Evolutionary conservation across 1,140 invertebrate species (phyloP).

Genomic region (Bombus ignitus): DNA sequence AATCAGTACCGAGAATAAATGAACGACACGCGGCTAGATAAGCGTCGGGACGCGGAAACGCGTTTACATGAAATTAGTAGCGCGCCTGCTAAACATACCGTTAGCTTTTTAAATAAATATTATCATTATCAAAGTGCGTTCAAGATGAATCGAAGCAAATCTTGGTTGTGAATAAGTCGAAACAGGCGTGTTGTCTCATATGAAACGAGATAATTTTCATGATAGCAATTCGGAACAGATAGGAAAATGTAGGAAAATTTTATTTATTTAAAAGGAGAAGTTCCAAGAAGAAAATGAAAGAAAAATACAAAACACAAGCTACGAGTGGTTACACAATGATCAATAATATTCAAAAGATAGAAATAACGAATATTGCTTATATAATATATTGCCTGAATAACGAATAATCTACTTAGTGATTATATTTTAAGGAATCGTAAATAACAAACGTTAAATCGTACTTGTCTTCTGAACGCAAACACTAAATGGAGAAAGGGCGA

Average conservation of each 20-base stretch:
- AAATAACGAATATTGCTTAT: neutral
- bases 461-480: neutral
- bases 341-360: neutral
- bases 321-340: neutral
- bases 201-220: neutral
- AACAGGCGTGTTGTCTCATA: neutral
- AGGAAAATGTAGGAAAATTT: too few relatives aligned
- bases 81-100: neutral
- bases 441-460: neutral
- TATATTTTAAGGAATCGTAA: neutral
- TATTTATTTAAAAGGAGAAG: too few relatives aligned
- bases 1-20: conserved; percentile 63
- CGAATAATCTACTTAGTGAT: too few relatives aligned
- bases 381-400: too few relatives aligned
- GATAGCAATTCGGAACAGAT: too few relatives aligned
- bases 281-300: too few relatives aligned
- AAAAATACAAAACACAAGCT: too few relatives aligned
- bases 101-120: conserved; percentile 7
- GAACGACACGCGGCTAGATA: conserved; percentile 19
- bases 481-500: too few relatives aligned
- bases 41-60: conserved; percentile 37
- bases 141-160: neutral
- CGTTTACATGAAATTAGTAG: conserved; percentile 29
- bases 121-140: neutral
- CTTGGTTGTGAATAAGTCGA: too few relatives aligned